Conservation (phyloP, 2,888 invertebrate genomes). For the Hedya salicella region DNA sequence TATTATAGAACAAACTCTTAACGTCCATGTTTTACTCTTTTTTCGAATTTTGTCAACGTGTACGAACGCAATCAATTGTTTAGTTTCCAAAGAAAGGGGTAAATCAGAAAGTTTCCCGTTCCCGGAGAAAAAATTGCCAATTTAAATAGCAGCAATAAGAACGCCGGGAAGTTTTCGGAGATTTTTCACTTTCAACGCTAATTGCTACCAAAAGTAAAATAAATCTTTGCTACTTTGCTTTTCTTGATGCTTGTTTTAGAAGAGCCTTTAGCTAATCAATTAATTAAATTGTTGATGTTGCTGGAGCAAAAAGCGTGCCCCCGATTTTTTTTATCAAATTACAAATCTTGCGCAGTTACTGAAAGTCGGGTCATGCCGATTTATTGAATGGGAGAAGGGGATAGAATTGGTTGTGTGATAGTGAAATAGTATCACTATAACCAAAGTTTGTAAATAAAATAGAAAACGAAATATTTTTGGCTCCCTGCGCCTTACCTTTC, state of each 20-base stretch:
- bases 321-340: slow-evolving; percentile 37
- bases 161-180: slow-evolving; percentile 70
- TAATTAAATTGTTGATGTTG: slow-evolving; percentile 76
- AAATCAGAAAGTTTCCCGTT: slow-evolving; percentile 75
- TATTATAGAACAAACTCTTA: too few species aligned
- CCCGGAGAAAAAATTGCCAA: slow-evolving; percentile 79
- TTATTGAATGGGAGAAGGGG: slow-evolving; percentile 53
- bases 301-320: slow-evolving; percentile 40
- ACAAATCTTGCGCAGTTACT: slow-evolving; percentile 23
- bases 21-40: neutral
- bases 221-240: slow-evolving; percentile 77
- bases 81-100: slow-evolving; percentile 81
- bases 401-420: slow-evolving; percentile 66
- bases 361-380: slow-evolving; percentile 32
- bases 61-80: slow-evolving; percentile 65
- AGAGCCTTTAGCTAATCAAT: slow-evolving; percentile 75
- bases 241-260: slow-evolving; percentile 70
- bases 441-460: slow-evolving; percentile 81
- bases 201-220: slow-evolving; percentile 82
- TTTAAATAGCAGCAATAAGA: slow-evolving; percentile 78
- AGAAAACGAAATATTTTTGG: slow-evolving; percentile 70
- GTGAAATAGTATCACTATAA: slow-evolving; percentile 69
- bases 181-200: slow-evolving; percentile 84
- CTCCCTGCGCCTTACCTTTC: slow-evolving; percentile 58
- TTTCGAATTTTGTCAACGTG: slow-evolving; percentile 30